Conservation (phyloP, 2,113 vertebrate species). For the Chaenogobius annularis region DNA sequence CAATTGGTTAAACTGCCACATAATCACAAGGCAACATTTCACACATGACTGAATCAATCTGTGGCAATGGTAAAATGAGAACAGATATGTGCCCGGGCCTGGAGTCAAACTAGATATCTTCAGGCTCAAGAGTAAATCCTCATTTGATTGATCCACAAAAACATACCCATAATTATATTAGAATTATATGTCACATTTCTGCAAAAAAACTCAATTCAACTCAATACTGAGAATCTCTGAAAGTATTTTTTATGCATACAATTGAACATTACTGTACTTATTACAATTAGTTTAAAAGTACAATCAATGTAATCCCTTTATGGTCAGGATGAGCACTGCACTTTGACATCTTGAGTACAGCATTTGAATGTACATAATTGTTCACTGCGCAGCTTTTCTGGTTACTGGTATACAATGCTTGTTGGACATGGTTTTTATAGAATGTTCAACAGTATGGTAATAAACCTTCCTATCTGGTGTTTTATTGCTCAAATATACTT, state of each 20-base stretch:
- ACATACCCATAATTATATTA: no score
- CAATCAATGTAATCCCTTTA: no score
- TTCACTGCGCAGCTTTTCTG: neutral
- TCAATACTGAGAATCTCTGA: no score
- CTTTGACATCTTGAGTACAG: neutral
- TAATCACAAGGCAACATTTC: neutral
- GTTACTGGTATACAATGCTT: neutral
- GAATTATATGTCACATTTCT: neutral
- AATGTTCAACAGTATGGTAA: no score
- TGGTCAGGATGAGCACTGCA: no score
- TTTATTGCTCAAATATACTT: neutral
- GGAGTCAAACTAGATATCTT: neutral
- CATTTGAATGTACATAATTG: neutral
- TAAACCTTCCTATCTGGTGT: no score
- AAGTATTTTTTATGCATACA: no score
- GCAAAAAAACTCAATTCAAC: no score
- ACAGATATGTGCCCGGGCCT: neutral
- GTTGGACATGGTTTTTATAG: neutral
- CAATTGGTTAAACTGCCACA: conserved; percentile 6
- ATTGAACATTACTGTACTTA: no score
- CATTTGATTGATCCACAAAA: neutral
- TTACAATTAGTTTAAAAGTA: no score
- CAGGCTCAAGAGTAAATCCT: neutral
- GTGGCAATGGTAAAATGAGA: neutral
- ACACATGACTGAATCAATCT: neutral